phyloP scores from a whole-genome alignment of 2,888 invertebrate genomes.

The Melikaiella ostensackeni region DNA sequence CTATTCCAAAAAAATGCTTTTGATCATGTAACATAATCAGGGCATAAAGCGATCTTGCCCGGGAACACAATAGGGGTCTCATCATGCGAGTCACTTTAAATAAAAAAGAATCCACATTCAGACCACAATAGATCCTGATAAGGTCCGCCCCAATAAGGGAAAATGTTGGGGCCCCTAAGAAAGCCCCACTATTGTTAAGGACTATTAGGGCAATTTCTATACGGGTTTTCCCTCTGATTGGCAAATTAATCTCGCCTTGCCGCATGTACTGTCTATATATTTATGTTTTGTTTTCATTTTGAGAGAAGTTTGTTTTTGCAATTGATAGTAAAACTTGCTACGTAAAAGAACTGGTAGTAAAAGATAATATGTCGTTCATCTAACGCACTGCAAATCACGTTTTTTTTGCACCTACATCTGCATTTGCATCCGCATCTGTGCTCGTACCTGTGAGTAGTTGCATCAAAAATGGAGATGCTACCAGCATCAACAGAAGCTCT shows the following conservation, averaged over 20 bases:
- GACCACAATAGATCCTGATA: too few species aligned
- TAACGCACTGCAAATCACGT: slow-evolving; percentile 42
- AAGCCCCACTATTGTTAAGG: too few species aligned
- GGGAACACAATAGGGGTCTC: too few species aligned
- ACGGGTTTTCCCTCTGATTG: too few species aligned
- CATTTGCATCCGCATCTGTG: slow-evolving; percentile 43
- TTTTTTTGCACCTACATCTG: slow-evolving; percentile 49
- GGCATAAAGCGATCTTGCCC: too few species aligned
- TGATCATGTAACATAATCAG: too few species aligned
- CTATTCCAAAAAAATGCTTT: too few species aligned
- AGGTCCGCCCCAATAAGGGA: too few species aligned
- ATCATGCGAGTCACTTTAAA: too few species aligned
- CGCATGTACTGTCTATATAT: background rate
- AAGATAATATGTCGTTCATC: background rate
- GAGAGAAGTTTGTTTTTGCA: background rate
- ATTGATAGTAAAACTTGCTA: background rate
- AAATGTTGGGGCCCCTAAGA: too few species aligned
- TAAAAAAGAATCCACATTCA: too few species aligned
- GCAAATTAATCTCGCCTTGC: background rate
- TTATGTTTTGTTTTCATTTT: background rate
- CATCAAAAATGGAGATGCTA: slow-evolving; percentile 69
- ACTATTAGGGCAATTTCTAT: too few species aligned
- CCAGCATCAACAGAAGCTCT: slow-evolving; percentile 72
- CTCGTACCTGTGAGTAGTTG: slow-evolving; percentile 58
- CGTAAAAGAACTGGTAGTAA: background rate